A percentile compares a stretch with the other conserved stretches of the same genome.
phyloP scores from a whole-genome alignment of 2,888 invertebrate species.

The Amiota communis region DNA sequence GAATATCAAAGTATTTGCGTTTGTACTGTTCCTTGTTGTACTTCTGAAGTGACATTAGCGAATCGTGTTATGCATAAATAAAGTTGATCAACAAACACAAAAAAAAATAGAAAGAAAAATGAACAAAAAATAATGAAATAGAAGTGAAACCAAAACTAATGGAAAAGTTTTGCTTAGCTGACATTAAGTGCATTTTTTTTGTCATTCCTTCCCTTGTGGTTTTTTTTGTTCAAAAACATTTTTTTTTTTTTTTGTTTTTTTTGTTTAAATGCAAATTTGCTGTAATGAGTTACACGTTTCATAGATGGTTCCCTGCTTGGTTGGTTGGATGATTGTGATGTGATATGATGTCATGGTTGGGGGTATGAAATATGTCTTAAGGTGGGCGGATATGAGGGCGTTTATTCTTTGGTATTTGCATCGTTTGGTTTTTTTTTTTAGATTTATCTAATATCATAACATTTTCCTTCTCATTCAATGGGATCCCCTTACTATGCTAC shows the following conservation, averaged over 20 bases:
- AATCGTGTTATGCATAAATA: slow-evolving; percentile 42
- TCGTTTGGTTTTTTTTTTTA: slow-evolving; percentile 40
- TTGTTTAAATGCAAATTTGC: slow-evolving; percentile 62
- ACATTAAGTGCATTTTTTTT: slow-evolving; percentile 63
- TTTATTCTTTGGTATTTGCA: not conserved
- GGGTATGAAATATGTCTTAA: not conserved
- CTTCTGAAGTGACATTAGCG: slow-evolving; percentile 28
- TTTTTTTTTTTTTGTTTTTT: slow-evolving; percentile 24
- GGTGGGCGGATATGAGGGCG: not conserved
- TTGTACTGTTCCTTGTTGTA: not conserved
- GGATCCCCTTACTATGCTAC: slow-evolving; percentile 24
- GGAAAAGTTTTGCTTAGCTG: slow-evolving; percentile 54
- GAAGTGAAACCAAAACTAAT: slow-evolving; percentile 51
- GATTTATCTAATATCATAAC: slow-evolving; percentile 49
- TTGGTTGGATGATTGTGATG: slow-evolving; percentile 34
- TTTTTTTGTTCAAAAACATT: no score
- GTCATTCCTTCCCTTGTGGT: not conserved
- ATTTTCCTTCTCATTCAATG: not conserved
- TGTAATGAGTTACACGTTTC: slow-evolving; percentile 54
- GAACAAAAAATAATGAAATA: slow-evolving; percentile 1
- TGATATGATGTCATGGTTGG: no score
- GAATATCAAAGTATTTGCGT: not conserved
- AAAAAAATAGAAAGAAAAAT: not conserved
- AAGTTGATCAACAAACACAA: not conserved
- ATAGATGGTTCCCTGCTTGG: slow-evolving; percentile 9